Conservation (phyloP, 2,113 vertebrate species). For the Anser cygnoides region DNA sequence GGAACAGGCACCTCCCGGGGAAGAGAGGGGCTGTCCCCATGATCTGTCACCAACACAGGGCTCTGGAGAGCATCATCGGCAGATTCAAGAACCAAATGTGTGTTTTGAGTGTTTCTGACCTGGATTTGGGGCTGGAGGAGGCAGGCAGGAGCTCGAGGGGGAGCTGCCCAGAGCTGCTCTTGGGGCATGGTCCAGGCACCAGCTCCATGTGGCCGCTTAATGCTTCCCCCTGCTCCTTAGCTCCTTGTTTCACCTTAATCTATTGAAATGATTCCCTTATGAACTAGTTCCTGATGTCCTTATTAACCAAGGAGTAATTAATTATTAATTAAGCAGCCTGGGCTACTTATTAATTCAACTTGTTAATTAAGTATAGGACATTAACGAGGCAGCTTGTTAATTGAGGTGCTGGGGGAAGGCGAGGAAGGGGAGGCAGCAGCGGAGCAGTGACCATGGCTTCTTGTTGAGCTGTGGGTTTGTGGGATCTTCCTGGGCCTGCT, state of each 20-base stretch:
- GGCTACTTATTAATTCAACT: constrained; percentile 4
- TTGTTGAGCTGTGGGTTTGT: rapidly evolving
- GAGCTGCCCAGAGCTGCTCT: no score
- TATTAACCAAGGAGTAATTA: constrained; percentile 51
- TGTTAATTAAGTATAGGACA: constrained; percentile 47
- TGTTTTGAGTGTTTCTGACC: not conserved
- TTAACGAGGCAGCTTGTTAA: constrained; percentile 31
- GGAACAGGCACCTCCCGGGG: not conserved
- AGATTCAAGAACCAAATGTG: not conserved
- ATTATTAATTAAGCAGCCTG: constrained; percentile 37
- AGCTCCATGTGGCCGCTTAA: not conserved
- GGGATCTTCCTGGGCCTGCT: not conserved
- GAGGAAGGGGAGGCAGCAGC: not conserved
- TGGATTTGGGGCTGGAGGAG: not conserved
- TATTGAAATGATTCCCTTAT: not conserved
- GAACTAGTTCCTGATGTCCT: constrained; percentile 31
- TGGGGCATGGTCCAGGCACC: not conserved
- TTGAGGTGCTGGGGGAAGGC: not conserved
- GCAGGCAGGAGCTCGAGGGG: not conserved
- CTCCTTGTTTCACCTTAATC: not conserved
- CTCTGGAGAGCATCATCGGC: not conserved
- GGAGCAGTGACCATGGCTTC: not conserved
- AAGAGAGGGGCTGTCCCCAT: not conserved
- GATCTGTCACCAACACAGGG: rapidly evolving
- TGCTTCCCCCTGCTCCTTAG: not conserved